Percentiles rank a stretch among this genome's conserved stretches.
Conservation (phyloP, 2,113 vertebrate species). For the Rhipidura dahli region DNA sequence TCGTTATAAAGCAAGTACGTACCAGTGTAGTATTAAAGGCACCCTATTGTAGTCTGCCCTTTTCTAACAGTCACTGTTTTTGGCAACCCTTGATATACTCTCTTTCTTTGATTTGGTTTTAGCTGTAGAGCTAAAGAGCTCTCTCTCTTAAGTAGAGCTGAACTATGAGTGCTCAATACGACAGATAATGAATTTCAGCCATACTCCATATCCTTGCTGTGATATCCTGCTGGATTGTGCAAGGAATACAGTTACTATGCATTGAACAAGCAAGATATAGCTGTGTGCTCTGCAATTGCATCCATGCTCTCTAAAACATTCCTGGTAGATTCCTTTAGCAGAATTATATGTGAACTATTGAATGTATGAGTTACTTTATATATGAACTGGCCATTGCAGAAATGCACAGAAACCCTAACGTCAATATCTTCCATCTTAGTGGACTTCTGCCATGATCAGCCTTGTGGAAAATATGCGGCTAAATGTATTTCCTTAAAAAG, state of each 20-base stretch:
- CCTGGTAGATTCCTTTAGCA: background rate
- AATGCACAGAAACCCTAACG: background rate
- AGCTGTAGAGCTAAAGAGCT: no score
- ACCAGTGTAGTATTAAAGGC: background rate
- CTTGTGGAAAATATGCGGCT: fast-evolving
- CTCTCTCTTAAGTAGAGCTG: background rate
- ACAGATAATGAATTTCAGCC: background rate
- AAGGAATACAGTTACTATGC: background rate
- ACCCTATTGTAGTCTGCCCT: background rate
- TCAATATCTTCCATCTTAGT: background rate
- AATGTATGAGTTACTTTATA: background rate
- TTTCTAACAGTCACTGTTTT: background rate
- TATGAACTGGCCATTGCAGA: background rate
- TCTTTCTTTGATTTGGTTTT: background rate
- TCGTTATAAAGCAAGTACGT: background rate
- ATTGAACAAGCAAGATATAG: background rate
- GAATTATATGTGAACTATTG: background rate
- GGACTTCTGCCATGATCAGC: fast-evolving
- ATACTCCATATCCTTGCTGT: background rate
- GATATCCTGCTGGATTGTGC: background rate
- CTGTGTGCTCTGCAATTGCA: background rate
- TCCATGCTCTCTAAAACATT: background rate
- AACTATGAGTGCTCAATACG: background rate
- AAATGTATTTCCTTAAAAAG: background rate
- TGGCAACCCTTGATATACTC: background rate